phyloP scores from a whole-genome alignment of 2,113 vertebrate genomes.

The Dermatemys mawii region DNA sequence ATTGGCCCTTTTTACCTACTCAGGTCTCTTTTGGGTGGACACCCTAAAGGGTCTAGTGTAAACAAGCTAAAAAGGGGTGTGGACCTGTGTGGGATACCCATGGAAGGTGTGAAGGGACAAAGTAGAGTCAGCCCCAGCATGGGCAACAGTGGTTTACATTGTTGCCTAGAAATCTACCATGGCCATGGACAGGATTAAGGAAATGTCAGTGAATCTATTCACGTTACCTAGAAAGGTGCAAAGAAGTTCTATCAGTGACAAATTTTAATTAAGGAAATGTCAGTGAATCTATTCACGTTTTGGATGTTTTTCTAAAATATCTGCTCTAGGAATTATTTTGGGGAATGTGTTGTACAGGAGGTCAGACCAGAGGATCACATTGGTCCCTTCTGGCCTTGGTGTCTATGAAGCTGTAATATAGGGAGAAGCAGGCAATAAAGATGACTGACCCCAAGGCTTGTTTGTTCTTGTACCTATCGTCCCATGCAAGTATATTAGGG shows the following conservation, averaged over 20 bases:
- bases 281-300: too few relatives aligned
- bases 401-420: not conserved
- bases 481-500: not conserved
- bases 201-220: not conserved
- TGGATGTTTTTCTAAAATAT: not conserved
- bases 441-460: not conserved
- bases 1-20: not conserved
- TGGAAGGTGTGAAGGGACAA: not conserved
- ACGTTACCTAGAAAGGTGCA: not conserved
- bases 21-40: not conserved
- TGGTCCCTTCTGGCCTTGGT: not conserved
- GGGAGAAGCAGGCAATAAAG: not conserved
- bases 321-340: not conserved
- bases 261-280: not conserved
- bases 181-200: rapidly evolving
- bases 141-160: not conserved
- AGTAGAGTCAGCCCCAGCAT: rapidly evolving
- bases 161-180: not conserved
- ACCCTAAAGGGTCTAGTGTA: not conserved
- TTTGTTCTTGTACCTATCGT: not conserved
- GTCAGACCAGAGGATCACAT: not conserved
- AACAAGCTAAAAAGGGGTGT: not conserved
- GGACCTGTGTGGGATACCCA: not conserved
- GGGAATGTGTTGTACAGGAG: not conserved
- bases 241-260: not conserved